Percentiles rank a stretch among this genome's conserved stretches.
Conservation (phyloP, 1,140 invertebrate species). For the Drosophila virilis region DNA sequence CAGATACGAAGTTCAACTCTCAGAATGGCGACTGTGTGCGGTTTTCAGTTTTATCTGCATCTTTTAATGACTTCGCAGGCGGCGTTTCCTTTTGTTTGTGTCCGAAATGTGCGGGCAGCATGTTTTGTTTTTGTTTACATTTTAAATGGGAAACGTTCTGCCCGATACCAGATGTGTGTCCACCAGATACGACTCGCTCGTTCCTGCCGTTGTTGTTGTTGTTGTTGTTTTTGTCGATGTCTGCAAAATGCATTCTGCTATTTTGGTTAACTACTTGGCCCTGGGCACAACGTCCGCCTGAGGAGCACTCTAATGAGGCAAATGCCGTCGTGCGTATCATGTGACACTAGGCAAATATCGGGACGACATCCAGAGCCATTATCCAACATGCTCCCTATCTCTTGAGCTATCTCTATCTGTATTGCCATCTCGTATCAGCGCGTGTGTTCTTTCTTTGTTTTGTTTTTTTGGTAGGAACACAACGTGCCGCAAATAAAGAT, state of each 20-base stretch:
- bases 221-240: constrained; percentile 1
- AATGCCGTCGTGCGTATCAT: constrained; percentile 52
- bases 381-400: constrained; percentile 2
- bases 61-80: constrained; percentile 48
- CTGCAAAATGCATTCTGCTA: constrained; percentile 72
- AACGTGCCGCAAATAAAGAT: constrained; percentile 67
- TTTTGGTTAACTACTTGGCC: constrained; percentile 47
- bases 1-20: constrained; percentile 4
- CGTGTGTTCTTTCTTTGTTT: constrained; percentile 13
- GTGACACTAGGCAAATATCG: constrained; percentile 59
- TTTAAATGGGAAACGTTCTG: constrained; percentile 72
- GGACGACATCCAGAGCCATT: constrained; percentile 33
- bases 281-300: not conserved
- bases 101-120: constrained; percentile 66
- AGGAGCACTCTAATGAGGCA: constrained; percentile 40
- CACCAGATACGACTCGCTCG: constrained; percentile 18
- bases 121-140: constrained; percentile 69
- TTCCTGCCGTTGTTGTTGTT: not conserved
- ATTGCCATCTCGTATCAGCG: not conserved
- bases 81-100: constrained; percentile 50
- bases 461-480: constrained; percentile 19
- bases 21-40: constrained; percentile 19
- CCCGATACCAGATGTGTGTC: constrained; percentile 2
- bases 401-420: constrained; percentile 11
- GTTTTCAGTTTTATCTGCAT: constrained; percentile 50